Conservation (phyloP, 2,113 vertebrate genomes). For the Gyps fulvus region DNA sequence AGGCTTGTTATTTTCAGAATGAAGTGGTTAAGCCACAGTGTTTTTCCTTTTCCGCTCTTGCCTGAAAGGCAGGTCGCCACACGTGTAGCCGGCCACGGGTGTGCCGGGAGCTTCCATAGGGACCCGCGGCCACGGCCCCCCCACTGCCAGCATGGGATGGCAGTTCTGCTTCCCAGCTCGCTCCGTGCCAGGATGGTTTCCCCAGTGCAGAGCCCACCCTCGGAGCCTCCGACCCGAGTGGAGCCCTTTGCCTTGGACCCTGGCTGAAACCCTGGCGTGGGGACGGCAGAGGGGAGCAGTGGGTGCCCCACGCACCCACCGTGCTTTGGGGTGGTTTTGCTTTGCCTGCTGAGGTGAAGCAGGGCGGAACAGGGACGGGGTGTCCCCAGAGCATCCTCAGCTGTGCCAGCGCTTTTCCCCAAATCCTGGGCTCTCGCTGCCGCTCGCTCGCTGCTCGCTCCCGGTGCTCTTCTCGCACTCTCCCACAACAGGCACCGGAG, state of each 20-base stretch:
- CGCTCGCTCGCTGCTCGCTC: accelerated
- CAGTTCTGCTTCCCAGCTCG: neutral
- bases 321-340: neutral
- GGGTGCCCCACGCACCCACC: neutral
- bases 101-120: neutral
- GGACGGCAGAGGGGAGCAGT: neutral
- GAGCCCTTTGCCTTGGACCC: neutral
- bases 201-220: neutral
- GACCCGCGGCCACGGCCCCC: accelerated
- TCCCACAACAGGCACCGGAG: neutral
- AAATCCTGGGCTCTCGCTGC: neutral
- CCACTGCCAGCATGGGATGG: neutral
- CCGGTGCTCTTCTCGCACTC: accelerated
- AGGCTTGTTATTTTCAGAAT: neutral
- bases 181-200: neutral
- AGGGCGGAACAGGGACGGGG: neutral
- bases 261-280: accelerated
- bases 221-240: too few species aligned
- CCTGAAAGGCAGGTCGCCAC: neutral
- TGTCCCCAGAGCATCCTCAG: neutral
- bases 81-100: accelerated
- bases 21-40: neutral
- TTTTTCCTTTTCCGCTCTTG: neutral
- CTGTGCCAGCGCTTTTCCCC: neutral
- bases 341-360: neutral